phyloP scores from a whole-genome alignment of 1,140 invertebrate genomes.

The Vanessa atalanta region DNA sequence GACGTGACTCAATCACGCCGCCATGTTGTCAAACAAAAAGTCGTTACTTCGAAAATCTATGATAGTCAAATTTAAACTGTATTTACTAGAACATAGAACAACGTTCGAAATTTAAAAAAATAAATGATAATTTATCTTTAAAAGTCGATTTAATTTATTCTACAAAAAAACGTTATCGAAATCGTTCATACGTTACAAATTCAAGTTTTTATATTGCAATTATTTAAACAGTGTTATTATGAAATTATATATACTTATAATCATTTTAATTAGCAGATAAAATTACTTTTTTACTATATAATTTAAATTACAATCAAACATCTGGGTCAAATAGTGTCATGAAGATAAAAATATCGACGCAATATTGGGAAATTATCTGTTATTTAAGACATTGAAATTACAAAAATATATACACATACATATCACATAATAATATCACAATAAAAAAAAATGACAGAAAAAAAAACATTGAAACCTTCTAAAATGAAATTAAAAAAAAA shows the following conservation, averaged over 20 bases:
- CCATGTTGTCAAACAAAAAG: constrained; percentile 1
- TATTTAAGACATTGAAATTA: neutral
- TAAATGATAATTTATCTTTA: neutral
- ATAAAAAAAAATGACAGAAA: neutral
- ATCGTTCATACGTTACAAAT: too few relatives aligned
- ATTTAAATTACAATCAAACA: neutral
- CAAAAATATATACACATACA: neutral
- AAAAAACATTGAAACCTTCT: too few relatives aligned
- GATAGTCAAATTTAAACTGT: neutral
- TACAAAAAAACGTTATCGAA: neutral
- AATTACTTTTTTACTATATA: neutral
- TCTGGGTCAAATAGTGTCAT: neutral
- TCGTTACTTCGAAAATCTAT: neutral
- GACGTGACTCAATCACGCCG: constrained; percentile 4
- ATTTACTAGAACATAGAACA: neutral
- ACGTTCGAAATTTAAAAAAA: neutral
- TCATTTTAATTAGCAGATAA: neutral
- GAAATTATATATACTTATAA: neutral
- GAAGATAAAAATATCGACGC: neutral
- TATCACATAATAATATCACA: neutral
- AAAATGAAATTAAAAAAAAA: too few relatives aligned
- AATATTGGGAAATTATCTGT: neutral
- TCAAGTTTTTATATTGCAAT: neutral
- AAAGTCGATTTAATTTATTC: neutral
- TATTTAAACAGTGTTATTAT: neutral